Evolutionary conservation across 2,797 vertebrate genomes (phyloP), one percentile per base, ranked within the genome.

Genomic region (Myotis planiceps): DNA sequence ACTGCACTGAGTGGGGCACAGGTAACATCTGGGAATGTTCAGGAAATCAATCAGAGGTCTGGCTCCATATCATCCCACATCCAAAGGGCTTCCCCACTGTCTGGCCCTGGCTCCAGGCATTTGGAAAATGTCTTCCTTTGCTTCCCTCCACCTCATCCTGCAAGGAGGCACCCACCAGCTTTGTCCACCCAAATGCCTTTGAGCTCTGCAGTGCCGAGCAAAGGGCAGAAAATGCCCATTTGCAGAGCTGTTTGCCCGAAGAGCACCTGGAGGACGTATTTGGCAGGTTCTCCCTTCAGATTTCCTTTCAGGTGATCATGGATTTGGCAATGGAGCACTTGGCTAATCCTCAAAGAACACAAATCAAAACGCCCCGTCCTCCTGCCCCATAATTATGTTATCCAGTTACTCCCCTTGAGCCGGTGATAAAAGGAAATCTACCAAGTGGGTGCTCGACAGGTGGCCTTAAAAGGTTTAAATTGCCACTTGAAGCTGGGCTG

Each of bases 271-370:
- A 81, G n/a, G 53, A 87, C 53, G 84, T 63, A 76, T 55, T 53
- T 47, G 90, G 79, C 55, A 79, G 58, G 2, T 81, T 94, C 47
- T 29, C 19, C 75, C 83, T 66, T 93, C 51, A 95, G 92, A 92
- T 95, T 96, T 94, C 86, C 94, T 95, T 91, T 90, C 90, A 95
- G 92, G 86, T 88, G 94, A 95, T 96, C 92, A 92, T 0, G 47
- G 96, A 96, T 92, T 97, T 93, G 93, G 93, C 84, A 84, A 53
- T 68, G 69, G 90, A 72, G 66, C 71, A n/a, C 66, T 96, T 96
- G 94, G 96, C 83, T 94, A 90, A 96, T 95, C 91, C 92, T 97
- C 95, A 97, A 96, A 97, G 95, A 94, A 79, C 63, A 91, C 79
- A 88, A 91, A 92, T 92, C 96, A 96, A 92, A 94, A 92, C 9